These are phyloP conservation scores for Chalcosyrphus nemorum DNA, from an alignment of 2,888 invertebrate genomes.

Conservation along the genomic window DNA sequence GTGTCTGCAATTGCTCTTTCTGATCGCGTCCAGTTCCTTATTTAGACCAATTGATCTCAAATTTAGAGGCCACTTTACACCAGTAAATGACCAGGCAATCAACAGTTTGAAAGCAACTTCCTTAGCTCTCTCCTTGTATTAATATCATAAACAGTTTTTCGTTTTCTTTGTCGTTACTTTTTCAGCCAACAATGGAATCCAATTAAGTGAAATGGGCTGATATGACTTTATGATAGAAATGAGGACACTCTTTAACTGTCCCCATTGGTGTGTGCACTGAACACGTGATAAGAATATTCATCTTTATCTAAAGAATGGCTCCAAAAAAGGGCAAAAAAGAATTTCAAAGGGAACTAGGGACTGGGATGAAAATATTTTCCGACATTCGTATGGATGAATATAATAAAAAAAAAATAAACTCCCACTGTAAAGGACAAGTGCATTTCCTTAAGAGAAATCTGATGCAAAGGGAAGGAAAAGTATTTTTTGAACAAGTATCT, in stretches of 20 bases:
- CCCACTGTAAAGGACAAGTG: background rate
- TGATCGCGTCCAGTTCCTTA: too few species aligned
- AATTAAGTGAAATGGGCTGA: constrained; percentile 30
- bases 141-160: background rate
- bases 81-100: too few species aligned
- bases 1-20: too few species aligned
- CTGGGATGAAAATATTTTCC: background rate
- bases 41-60: too few species aligned
- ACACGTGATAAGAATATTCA: constrained; percentile 56
- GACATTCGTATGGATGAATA: background rate
- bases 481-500: background rate
- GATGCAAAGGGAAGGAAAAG: background rate
- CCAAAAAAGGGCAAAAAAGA: constrained; percentile 2
- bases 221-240: constrained; percentile 18
- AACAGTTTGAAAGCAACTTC: too few species aligned
- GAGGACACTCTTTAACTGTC: background rate
- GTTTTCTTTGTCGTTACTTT: background rate
- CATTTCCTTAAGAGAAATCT: background rate
- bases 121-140: background rate
- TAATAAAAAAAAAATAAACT: background rate
- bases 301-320: constrained; percentile 15
- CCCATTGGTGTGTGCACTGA: constrained; percentile 29
- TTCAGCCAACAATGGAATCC: constrained; percentile 7
- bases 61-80: too few species aligned
- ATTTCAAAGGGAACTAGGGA: background rate